Percentiles rank a stretch among this genome's conserved stretches.
These are phyloP conservation scores for Ataeniobius toweri DNA, from an alignment of 2,797 vertebrate genomes.

Conservation along the genomic window DNA sequence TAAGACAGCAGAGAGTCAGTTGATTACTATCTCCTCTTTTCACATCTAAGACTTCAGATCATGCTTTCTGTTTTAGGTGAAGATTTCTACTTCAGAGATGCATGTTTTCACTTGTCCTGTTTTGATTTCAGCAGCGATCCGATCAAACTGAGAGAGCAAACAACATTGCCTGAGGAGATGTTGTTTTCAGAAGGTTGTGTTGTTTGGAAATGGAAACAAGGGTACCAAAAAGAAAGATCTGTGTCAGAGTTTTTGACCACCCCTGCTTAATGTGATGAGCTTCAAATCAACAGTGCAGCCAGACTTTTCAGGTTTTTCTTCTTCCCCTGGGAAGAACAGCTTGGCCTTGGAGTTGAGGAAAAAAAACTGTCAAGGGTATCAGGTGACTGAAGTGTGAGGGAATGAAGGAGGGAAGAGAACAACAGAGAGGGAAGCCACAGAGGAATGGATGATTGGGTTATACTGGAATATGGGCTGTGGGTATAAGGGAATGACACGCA, in stretches of 20 bases:
- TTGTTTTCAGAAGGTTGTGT: conserved; percentile 34
- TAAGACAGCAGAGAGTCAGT: conserved; percentile 49
- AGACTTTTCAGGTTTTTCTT: conserved; percentile 41
- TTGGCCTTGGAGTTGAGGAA: conserved; percentile 36
- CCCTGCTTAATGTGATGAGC: conserved; percentile 43
- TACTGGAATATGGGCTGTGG: conserved; percentile 39
- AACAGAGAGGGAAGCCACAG: conserved; percentile 11
- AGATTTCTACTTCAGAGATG: conserved; percentile 60
- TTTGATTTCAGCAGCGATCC: neutral
- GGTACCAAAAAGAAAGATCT: conserved; percentile 66
- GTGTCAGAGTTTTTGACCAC: conserved; percentile 46
- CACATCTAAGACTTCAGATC: conserved; percentile 38
- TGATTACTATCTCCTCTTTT: conserved; percentile 52
- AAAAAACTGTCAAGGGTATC: conserved; percentile 69
- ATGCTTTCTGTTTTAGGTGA: neutral
- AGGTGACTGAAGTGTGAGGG: conserved; percentile 60
- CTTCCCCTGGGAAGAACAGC: conserved; percentile 29
- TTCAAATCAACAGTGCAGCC: conserved; percentile 11
- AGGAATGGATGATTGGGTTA: conserved; percentile 35
- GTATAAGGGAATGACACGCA: conserved; percentile 45
- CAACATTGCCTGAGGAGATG: conserved; percentile 27
- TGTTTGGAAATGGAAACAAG: conserved; percentile 68
- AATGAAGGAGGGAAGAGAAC: conserved; percentile 27
- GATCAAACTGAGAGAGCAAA: conserved; percentile 31
- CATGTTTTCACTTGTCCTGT: conserved; percentile 24